Evolutionary conservation across 2,797 vertebrate genomes (phyloP).

Genomic region (Hydrolagus colliei): DNA sequence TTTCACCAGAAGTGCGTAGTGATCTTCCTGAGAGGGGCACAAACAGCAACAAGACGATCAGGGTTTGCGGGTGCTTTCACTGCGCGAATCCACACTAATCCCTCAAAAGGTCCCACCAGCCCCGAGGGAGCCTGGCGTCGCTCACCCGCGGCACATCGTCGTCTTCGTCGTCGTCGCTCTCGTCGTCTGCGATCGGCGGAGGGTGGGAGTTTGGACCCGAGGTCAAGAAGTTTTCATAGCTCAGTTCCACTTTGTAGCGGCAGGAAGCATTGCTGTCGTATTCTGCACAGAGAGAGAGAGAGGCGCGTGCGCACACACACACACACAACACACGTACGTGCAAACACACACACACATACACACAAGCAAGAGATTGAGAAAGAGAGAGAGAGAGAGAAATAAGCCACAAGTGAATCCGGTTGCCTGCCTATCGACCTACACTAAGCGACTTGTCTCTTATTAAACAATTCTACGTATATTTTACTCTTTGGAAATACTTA

Average conservation of each 20-base stretch:
- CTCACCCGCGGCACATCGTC: constrained; percentile 86
- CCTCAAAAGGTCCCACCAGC: too few relatives aligned
- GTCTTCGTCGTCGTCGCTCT: constrained; percentile 91
- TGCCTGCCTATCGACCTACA: too few relatives aligned
- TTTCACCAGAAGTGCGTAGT: constrained; percentile 92
- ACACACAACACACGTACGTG: too few relatives aligned
- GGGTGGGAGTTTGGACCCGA: constrained; percentile 88
- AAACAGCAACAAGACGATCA: background rate
- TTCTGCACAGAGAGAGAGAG: constrained; percentile 56
- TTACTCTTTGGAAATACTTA: too few relatives aligned
- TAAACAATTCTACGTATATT: too few relatives aligned
- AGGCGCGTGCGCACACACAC: background rate
- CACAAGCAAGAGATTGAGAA: too few relatives aligned
- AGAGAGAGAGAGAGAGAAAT: too few relatives aligned
- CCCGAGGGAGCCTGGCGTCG: fast-evolving
- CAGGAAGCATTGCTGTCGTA: constrained; percentile 91
- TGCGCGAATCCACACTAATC: background rate
- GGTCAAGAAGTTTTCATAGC: constrained; percentile 91
- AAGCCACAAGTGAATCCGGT: too few relatives aligned
- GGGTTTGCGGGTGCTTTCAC: background rate
- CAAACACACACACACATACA: constrained; percentile 28
- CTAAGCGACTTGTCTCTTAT: too few relatives aligned
- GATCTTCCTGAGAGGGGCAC: constrained; percentile 73
- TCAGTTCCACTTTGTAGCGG: constrained; percentile 88
- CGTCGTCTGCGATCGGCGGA: constrained; percentile 85